phyloP scores from a whole-genome alignment of 2,888 invertebrate genomes.

The Hartigia nigra region DNA sequence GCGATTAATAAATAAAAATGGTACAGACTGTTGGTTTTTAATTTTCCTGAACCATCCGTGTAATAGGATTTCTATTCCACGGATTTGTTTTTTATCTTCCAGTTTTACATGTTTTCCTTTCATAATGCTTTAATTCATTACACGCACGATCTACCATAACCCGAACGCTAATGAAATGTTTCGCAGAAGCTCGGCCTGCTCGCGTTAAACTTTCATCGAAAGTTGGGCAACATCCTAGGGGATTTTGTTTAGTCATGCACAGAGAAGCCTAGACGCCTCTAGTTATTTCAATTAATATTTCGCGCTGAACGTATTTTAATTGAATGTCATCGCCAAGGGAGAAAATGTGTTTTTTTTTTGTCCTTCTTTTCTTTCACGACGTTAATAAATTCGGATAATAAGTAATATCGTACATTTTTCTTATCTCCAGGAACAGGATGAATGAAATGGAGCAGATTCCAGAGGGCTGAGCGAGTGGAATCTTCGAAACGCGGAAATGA shows the following conservation, averaged over 20 bases:
- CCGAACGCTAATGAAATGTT: slow-evolving; percentile 11
- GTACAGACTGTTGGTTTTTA: slow-evolving; percentile 29
- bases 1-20: slow-evolving; percentile 37
- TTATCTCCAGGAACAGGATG: slow-evolving; percentile 38
- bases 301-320: slow-evolving; percentile 6
- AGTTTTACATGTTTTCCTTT: too few species aligned
- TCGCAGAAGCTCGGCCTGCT: slow-evolving; percentile 15
- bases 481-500: slow-evolving; percentile 50
- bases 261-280: too few species aligned
- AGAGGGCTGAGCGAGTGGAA: slow-evolving; percentile 50
- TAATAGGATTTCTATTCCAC: slow-evolving; percentile 36
- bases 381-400: background rate
- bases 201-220: background rate
- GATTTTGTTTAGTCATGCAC: too few species aligned
- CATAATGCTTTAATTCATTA: background rate
- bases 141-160: too few species aligned
- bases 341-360: too few species aligned
- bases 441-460: slow-evolving; percentile 57
- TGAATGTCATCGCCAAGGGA: slow-evolving; percentile 10
- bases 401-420: background rate
- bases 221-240: too few species aligned
- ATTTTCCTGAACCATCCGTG: slow-evolving; percentile 27
- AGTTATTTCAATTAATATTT: background rate
- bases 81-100: slow-evolving; percentile 4
- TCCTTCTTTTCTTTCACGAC: background rate